Conservation (phyloP, 2,888 invertebrate genomes). For the Leucania comma region DNA sequence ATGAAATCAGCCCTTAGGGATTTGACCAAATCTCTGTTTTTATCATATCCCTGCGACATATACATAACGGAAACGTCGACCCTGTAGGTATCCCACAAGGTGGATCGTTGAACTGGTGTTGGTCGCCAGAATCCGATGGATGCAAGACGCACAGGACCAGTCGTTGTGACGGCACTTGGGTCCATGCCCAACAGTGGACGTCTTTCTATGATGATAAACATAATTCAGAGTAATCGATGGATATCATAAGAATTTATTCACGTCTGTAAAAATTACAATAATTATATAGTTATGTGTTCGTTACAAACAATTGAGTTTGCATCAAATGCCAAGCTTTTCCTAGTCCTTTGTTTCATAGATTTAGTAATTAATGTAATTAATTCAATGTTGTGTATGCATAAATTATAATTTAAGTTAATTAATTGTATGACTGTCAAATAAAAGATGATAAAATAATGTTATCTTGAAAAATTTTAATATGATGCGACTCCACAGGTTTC, state of each 20-base stretch:
- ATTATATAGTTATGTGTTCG: constrained; percentile 38
- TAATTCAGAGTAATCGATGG: constrained; percentile 3
- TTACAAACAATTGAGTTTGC: constrained; percentile 37
- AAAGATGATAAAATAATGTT: neutral
- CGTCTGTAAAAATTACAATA: constrained; percentile 30
- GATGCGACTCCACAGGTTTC: constrained; percentile 5
- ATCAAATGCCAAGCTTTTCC: constrained; percentile 55
- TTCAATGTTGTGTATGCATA: constrained; percentile 53
- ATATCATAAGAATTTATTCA: constrained; percentile 16
- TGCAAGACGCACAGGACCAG: no score
- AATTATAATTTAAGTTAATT: neutral
- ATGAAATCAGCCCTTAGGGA: no score
- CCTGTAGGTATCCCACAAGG: no score
- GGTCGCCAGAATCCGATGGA: no score
- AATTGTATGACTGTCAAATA: neutral
- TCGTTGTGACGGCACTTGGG: no score
- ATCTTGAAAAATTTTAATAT: neutral
- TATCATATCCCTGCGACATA: no score
- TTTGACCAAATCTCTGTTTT: no score
- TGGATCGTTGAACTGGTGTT: no score
- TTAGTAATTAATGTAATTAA: constrained; percentile 34
- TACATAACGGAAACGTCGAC: no score
- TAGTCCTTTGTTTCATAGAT: constrained; percentile 56
- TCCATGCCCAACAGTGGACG: no score
- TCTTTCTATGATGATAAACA: no score